phyloP scores from a whole-genome alignment of 23 tunicate genomes.

The Diplosoma virens region DNA sequence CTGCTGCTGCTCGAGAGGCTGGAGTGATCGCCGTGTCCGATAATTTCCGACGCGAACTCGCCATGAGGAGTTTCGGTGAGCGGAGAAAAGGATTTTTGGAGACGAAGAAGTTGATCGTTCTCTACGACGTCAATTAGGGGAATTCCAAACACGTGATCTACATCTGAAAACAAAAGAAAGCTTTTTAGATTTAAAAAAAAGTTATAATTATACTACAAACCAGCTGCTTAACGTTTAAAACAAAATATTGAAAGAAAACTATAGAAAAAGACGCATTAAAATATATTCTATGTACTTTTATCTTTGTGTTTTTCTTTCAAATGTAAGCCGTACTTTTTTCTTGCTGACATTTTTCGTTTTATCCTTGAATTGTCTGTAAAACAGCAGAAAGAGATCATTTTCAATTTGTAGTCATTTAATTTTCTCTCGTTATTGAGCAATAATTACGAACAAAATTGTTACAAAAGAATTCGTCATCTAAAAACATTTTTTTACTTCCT shows the following conservation, averaged over 20 bases:
- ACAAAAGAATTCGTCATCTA: too few species aligned
- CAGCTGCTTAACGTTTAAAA: background rate
- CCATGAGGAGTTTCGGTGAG: background rate
- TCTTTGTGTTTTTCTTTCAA: conserved; percentile 63
- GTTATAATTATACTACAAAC: background rate
- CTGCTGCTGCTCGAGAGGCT: conserved; percentile 15
- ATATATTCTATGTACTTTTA: conserved; percentile 1
- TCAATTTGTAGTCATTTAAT: too few species aligned
- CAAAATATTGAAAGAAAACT: background rate
- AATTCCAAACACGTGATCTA: conserved; percentile 86
- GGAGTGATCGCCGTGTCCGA: background rate
- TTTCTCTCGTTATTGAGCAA: too few species aligned
- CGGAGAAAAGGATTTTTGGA: conserved; percentile 68
- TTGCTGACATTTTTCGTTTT: conserved; percentile 54
- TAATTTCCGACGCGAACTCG: background rate
- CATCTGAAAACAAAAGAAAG: background rate
- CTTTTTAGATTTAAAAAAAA: background rate
- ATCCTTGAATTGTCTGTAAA: conserved; percentile 47
- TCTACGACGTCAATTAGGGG: conserved; percentile 86
- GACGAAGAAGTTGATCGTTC: conserved; percentile 88
- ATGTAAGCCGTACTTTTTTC: conserved; percentile 39
- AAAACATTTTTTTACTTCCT: too few species aligned
- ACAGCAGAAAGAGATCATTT: too few species aligned
- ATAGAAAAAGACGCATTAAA: background rate
- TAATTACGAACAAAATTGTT: too few species aligned